Base-by-base conservation (phyloP, 2,888 invertebrate species). In the Pedicia rivosa region DNA sequence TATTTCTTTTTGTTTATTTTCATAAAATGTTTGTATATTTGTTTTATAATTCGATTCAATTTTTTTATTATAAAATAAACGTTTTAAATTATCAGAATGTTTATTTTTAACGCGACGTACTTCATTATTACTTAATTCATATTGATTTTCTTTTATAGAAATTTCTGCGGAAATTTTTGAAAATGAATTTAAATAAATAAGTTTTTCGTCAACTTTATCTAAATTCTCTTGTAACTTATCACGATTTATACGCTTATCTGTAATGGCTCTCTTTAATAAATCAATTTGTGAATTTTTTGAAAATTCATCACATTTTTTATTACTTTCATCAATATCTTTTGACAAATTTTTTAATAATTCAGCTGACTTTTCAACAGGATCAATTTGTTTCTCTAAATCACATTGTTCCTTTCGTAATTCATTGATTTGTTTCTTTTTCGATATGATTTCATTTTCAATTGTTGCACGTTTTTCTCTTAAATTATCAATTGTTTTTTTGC, bases 101-200 rank as follows among this genome's bases (percentile, higher is more conserved):
- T 80, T 82, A 42, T 72, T 71, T 53, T 70, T 74, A 9, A 82
- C 57, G 50, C 66, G 55, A 51, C 66, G 54, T 48, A 79, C 56
- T 64, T 81, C 66, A 51, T 67, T 55, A 60, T 75, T 54, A 19
- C 54, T 53, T 39, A 58, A 57, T 3, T 55, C 53, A 1, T 56
- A 39, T 35, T 60, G 59, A 30, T 55, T 54, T 36, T 61, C 51
- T 36, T 59, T 62, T 2, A 57, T 41, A 14, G 40, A 43, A 2
- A 61, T 53, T 39, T 60, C 59, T 3, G 56, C 51, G 34, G 49
- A 50, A 10, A 53, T 30, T 38, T 55, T 55, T 2, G 56, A 49
- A 30, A 59, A 52, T n/a, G 58, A 56, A 39, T 55, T 59, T 3
- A 62, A 46, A 27, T 52, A 52, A 3, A 54, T 54, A 3, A 62